A percentile compares a stretch with the other conserved stretches of the same genome.
phyloP scores from a whole-genome alignment of 2,113 vertebrate genomes.

The Herpailurus yagouaroundi region DNA sequence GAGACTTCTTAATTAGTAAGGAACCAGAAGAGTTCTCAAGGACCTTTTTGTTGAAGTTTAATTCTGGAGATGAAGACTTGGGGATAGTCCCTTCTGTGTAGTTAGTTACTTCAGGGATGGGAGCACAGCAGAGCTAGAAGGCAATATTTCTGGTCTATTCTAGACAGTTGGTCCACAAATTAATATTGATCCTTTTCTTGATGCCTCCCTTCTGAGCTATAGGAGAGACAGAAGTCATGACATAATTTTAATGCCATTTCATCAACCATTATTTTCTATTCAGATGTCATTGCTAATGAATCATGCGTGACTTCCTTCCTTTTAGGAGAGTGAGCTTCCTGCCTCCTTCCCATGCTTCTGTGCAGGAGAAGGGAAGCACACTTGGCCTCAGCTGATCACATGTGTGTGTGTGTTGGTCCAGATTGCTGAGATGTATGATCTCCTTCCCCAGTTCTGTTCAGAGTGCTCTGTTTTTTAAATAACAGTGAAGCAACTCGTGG shows the following conservation, averaged over 20 bases:
- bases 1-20: not conserved
- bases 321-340: not conserved
- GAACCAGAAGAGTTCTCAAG: not conserved
- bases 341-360: not conserved
- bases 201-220: not conserved
- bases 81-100: not conserved
- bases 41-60: not conserved
- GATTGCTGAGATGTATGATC: not conserved
- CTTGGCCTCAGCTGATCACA: not conserved
- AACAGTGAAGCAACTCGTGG: not conserved
- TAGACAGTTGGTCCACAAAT: not conserved
- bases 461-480: not conserved
- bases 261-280: conserved; percentile 16
- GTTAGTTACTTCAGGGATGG: not conserved
- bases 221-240: conserved; percentile 1
- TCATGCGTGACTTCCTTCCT: not conserved
- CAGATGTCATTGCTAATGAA: not conserved
- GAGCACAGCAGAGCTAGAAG: not conserved
- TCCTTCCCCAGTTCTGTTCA: not conserved
- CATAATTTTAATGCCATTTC: conserved; percentile 45
- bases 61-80: conserved; percentile 3
- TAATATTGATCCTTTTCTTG: not conserved
- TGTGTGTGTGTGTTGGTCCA: not conserved
- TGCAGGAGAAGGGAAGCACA: not conserved
- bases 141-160: not conserved